Base-by-base conservation (phyloP, 2,888 invertebrate species). In the Volucella inanis region DNA sequence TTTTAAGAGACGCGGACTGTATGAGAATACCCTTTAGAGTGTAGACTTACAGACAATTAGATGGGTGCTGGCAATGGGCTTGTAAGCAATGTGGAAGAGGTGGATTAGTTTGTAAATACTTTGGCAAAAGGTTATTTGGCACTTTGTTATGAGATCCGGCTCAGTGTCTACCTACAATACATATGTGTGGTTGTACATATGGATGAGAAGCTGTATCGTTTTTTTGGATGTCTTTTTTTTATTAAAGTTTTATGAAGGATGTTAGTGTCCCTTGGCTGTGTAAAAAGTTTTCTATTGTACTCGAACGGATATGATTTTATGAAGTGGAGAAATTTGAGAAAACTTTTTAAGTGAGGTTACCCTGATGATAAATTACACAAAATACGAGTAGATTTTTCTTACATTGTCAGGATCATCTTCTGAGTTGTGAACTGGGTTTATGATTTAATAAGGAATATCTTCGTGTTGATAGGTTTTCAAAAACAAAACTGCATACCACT, bases 101-200 rank as follows among this genome's bases (percentile, higher is more conserved):
- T 72, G 67, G 85, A 81, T 80, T 84, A 80, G 80, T 80, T 54
- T 9, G 85, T 72, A 85, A 85, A 85, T 85, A 85, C 81, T 85
- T 85, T 85, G 85, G 81, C 81, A 85, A 57, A 81, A 85, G 85
- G 85, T 85, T 85, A 85, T 71, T 85, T 85, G 85, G 85, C 85
- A 85, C 76, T 80, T 84, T 75, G 65, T 49, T 68, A 64, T 54
- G 67, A 14, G 47, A 22, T 15, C 49, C 15, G 47, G 64, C 55
- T 70, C 14, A 62, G 31, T 78, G 77, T 64, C 54, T 62, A 39
- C 31, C 6, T 31, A 31, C 22, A 3, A 3, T 22, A 22, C 31
- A 31, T 3, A 31, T 6, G 31, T 0, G 31, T 31, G 6, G 4
- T 6, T 31, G 31, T 67, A 52, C 64, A 68, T 68, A 68, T 67